Percentiles rank a stretch among this genome's conserved stretches.
phyloP scores from a whole-genome alignment of 2,888 invertebrate species.

The Parnassius apollo region DNA sequence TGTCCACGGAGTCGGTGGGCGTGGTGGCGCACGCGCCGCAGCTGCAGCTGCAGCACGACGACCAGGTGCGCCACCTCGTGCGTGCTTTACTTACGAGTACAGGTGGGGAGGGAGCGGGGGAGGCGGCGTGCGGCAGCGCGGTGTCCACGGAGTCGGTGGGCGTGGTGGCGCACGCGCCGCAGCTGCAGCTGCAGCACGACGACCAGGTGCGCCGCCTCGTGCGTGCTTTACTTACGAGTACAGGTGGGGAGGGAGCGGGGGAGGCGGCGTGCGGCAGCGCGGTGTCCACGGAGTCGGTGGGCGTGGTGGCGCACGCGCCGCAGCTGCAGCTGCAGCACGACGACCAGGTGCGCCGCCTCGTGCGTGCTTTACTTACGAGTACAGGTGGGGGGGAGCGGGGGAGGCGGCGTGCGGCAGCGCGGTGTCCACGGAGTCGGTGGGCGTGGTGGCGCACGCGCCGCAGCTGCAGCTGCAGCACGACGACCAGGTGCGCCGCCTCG shows the following conservation, averaged over 20 bases:
- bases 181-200: constrained; percentile 43
- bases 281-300: constrained; percentile 61
- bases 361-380: too few relatives aligned
- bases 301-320: constrained; percentile 57
- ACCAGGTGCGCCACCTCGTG: constrained; percentile 21
- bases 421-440: constrained; percentile 61
- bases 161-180: constrained; percentile 55
- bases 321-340: constrained; percentile 43
- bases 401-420: constrained; percentile 38
- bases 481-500: constrained; percentile 30
- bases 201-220: constrained; percentile 29
- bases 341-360: constrained; percentile 30
- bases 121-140: constrained; percentile 38
- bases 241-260: constrained; percentile 18
- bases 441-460: constrained; percentile 57
- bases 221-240: too few relatives aligned
- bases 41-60: constrained; percentile 45
- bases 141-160: constrained; percentile 64
- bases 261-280: constrained; percentile 38
- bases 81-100: too few relatives aligned
- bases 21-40: constrained; percentile 54
- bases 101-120: constrained; percentile 19
- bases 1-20: constrained; percentile 64
- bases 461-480: constrained; percentile 43
- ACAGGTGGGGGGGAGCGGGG: constrained; percentile 19